phyloP scores from a whole-genome alignment of 2,113 vertebrate species.

The Poeciliopsis retropinna region DNA sequence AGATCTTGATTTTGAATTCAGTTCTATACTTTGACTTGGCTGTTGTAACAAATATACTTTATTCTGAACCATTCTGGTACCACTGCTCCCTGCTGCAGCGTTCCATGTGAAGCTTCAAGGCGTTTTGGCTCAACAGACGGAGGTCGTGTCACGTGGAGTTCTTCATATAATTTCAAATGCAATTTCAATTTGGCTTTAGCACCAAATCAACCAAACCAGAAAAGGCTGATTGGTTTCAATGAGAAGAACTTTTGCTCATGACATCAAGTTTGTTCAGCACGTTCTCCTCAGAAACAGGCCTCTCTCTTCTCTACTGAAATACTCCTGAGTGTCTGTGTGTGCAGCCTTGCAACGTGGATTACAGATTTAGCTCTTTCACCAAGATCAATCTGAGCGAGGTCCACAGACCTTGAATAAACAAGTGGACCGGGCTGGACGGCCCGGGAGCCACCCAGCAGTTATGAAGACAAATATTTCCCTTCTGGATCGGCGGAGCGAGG shows the following conservation, averaged over 20 bases:
- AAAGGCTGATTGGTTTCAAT: constrained; percentile 5
- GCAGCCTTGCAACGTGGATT: not conserved
- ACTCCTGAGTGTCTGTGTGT: not conserved
- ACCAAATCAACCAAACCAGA: constrained; percentile 1
- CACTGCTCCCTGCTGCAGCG: not conserved
- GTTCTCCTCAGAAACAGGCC: not conserved
- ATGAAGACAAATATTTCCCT: constrained; percentile 82
- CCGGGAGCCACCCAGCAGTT: constrained; percentile 46
- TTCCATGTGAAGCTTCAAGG: constrained; percentile 4
- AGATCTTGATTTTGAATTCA: too few relatives aligned
- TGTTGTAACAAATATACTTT: too few relatives aligned
- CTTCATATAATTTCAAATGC: constrained; percentile 64
- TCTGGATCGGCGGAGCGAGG: constrained; percentile 75
- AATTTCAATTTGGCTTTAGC: constrained; percentile 32
- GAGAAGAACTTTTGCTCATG: not conserved
- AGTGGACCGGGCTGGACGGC: constrained; percentile 40
- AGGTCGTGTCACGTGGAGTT: constrained; percentile 30
- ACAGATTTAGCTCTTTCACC: constrained; percentile 18
- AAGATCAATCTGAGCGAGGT: constrained; percentile 19
- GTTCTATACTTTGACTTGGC: too few relatives aligned
- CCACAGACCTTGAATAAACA: constrained; percentile 52
- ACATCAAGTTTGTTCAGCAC: not conserved
- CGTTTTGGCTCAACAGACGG: constrained; percentile 5
- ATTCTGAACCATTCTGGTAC: too few relatives aligned
- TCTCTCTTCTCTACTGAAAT: not conserved